phyloP scores from a whole-genome alignment of 2,888 invertebrate species.

The Muschampia plurimacula region DNA sequence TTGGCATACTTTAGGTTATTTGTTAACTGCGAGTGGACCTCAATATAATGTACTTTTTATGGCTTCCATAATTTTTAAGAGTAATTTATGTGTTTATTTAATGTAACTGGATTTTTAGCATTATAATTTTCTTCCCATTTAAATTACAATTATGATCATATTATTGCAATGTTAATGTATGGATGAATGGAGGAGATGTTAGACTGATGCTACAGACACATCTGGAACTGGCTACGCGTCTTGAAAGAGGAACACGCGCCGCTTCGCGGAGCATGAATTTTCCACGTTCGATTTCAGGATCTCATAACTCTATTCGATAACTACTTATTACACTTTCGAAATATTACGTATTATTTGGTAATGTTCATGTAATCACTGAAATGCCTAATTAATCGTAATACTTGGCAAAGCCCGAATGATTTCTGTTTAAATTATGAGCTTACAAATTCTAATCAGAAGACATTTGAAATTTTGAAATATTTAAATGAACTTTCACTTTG shows the following conservation, averaged over 20 bases:
- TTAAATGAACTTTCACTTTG: constrained; percentile 58
- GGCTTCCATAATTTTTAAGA: constrained; percentile 58
- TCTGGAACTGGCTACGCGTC: constrained; percentile 4
- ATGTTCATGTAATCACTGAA: constrained; percentile 73
- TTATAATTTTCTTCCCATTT: constrained; percentile 52
- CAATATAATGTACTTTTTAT: constrained; percentile 69
- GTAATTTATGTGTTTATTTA: constrained; percentile 58
- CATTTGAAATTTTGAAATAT: constrained; percentile 44
- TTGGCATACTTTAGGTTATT: constrained; percentile 53
- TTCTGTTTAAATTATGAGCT: constrained; percentile 21
- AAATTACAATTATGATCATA: too few relatives aligned
- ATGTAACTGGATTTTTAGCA: constrained; percentile 60
- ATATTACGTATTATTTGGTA: constrained; percentile 81
- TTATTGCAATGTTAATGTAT: background rate
- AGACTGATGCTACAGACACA: background rate
- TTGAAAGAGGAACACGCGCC: constrained; percentile 54
- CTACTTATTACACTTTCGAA: constrained; percentile 79
- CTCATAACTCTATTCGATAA: constrained; percentile 77
- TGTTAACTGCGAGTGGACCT: constrained; percentile 59
- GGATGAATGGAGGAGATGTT: background rate
- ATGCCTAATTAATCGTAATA: constrained; percentile 55
- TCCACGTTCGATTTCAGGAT: constrained; percentile 83
- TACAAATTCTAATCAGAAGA: constrained; percentile 39
- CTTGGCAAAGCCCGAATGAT: constrained; percentile 15
- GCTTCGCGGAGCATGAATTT: constrained; percentile 81